Percentiles rank a stretch among this genome's conserved stretches.
Conservation (phyloP, 2,113 vertebrate species). For the Circaetus cinerascens region DNA sequence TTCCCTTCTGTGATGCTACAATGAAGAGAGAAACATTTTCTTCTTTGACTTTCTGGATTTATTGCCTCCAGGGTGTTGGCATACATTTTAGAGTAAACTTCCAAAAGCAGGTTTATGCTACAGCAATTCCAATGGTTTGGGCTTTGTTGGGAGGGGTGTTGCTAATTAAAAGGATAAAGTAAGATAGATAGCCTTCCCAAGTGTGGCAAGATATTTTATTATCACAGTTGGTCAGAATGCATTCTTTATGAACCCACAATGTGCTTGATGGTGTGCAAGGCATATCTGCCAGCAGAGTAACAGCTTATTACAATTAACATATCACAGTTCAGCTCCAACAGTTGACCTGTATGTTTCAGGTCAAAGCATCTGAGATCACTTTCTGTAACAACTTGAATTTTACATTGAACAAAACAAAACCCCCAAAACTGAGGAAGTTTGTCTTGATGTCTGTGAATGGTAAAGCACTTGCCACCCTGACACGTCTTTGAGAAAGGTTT, state of each 20-base stretch:
- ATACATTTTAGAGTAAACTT: neutral
- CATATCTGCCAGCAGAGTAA: neutral
- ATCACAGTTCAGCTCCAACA: neutral
- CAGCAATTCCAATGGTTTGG: neutral
- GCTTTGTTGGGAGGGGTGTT: neutral
- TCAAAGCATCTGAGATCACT: neutral
- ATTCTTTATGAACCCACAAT: neutral
- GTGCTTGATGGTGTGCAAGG: neutral
- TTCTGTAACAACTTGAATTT: fast-evolving
- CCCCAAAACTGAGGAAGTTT: neutral
- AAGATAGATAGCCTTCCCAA: neutral
- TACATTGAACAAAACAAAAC: fast-evolving
- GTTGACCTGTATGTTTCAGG: neutral
- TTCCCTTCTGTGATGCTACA: neutral
- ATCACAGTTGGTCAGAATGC: neutral
- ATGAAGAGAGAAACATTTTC: neutral
- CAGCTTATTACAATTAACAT: neutral
- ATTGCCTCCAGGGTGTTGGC: neutral
- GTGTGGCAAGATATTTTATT: neutral
- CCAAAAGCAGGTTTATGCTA: neutral
- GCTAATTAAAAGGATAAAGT: neutral
- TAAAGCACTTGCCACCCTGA: neutral
- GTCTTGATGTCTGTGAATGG: no score
- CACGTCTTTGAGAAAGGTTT: neutral
- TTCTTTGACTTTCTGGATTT: neutral